Conservation (phyloP, 2,888 invertebrate genomes). For the Ormia ochracea region DNA sequence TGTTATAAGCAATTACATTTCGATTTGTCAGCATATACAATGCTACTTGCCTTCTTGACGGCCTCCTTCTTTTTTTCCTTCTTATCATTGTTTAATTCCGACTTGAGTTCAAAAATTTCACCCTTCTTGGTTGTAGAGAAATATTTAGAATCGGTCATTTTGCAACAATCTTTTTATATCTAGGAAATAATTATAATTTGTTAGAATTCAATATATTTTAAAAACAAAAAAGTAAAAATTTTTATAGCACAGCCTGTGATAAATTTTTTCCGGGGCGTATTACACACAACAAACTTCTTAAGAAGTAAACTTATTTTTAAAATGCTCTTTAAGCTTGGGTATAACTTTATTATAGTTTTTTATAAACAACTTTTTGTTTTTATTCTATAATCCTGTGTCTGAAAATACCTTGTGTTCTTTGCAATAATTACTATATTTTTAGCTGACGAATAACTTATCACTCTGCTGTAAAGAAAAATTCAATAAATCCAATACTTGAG, state of each 20-base stretch:
- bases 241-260: too few relatives aligned
- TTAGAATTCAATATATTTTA: too few relatives aligned
- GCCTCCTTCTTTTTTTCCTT: conserved; percentile 99
- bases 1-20: conserved; percentile 23
- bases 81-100: conserved; percentile 99
- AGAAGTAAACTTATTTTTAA: too few relatives aligned
- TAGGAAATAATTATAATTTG: conserved; percentile 7
- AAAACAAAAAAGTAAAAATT: too few relatives aligned
- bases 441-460: conserved; percentile 44
- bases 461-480: conserved; percentile 13
- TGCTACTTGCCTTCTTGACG: conserved; percentile 92
- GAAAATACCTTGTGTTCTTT: conserved; percentile 5
- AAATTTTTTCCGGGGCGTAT: too few relatives aligned
- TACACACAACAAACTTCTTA: too few relatives aligned
- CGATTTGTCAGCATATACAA: background rate
- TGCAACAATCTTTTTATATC: conserved; percentile 48
- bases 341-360: too few relatives aligned
- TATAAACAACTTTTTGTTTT: too few relatives aligned
- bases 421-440: background rate
- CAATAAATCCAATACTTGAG: conserved; percentile 13
- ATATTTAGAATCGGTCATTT: conserved; percentile 99
- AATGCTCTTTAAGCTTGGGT: too few relatives aligned
- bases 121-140: conserved; percentile 99
- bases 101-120: conserved; percentile 99
- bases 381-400: background rate